Evolutionary conservation across 2,113 vertebrate species (phyloP).

Genomic region (Dicrurus megarhynchus): DNA sequence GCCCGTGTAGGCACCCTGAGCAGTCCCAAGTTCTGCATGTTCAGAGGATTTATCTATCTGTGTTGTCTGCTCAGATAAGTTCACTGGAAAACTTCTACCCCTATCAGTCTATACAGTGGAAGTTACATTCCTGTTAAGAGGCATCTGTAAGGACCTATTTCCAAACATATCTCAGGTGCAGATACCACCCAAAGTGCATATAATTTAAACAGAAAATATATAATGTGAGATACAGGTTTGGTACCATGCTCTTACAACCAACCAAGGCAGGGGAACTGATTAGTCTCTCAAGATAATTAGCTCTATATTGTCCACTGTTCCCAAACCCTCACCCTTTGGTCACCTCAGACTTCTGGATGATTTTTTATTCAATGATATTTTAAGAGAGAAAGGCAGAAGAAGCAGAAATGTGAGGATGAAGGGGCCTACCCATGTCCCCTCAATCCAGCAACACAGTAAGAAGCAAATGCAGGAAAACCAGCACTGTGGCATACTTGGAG

Average conservation of each 20-base stretch:
- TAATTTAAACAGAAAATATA: background rate
- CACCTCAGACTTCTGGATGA: background rate
- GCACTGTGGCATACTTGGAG: background rate
- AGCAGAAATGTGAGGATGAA: background rate
- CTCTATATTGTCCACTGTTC: background rate
- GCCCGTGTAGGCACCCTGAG: fast-evolving
- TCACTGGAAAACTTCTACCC: background rate
- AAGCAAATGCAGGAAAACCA: background rate
- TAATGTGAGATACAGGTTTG: fast-evolving
- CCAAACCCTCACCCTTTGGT: background rate
- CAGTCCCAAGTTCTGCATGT: no score
- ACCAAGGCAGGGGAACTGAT: background rate
- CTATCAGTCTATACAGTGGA: background rate
- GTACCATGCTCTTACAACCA: background rate
- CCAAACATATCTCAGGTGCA: background rate
- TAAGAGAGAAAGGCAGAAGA: background rate
- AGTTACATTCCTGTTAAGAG: background rate
- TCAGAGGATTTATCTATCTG: background rate
- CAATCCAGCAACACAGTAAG: background rate
- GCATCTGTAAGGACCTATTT: background rate
- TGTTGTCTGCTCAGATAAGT: background rate
- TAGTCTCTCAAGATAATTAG: background rate
- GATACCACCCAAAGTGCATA: background rate
- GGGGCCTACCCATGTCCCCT: background rate
- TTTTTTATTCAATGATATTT: background rate